Conservation (phyloP, 2,888 invertebrate genomes). For the Ectobius pallidus region DNA sequence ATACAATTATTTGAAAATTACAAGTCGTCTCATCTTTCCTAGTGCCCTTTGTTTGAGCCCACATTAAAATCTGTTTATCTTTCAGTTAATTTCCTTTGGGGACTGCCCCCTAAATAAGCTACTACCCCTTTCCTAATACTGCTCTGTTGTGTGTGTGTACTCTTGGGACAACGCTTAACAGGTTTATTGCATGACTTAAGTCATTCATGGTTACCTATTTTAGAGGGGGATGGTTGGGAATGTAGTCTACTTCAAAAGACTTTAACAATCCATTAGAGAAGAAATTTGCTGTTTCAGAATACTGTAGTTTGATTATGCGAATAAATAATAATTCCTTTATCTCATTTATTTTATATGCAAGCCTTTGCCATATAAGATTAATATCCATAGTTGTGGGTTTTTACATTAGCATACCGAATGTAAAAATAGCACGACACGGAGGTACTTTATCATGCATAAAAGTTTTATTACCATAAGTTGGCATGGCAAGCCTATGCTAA, state of each 20-base stretch:
- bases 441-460: no score
- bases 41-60: constrained; percentile 30
- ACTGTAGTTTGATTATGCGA: no score
- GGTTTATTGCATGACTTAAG: constrained; percentile 45
- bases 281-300: neutral
- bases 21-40: neutral
- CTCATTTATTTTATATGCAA: no score
- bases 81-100: constrained; percentile 44
- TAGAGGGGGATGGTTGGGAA: neutral
- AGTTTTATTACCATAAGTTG: no score
- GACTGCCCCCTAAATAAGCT: constrained; percentile 14
- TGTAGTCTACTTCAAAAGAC: neutral
- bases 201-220: constrained; percentile 35
- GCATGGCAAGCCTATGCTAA: no score
- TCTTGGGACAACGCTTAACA: constrained; percentile 44
- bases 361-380: no score
- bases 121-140: constrained; percentile 6
- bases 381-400: no score
- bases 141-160: constrained; percentile 25
- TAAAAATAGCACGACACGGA: no score
- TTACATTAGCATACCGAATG: no score
- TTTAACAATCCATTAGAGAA: neutral
- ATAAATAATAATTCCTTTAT: no score
- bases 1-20: no score
- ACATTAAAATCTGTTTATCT: constrained; percentile 46